Base-by-base conservation (phyloP, 53 echinoderm and acorn worm genomes). In the Pentamera pediparva region DNA sequence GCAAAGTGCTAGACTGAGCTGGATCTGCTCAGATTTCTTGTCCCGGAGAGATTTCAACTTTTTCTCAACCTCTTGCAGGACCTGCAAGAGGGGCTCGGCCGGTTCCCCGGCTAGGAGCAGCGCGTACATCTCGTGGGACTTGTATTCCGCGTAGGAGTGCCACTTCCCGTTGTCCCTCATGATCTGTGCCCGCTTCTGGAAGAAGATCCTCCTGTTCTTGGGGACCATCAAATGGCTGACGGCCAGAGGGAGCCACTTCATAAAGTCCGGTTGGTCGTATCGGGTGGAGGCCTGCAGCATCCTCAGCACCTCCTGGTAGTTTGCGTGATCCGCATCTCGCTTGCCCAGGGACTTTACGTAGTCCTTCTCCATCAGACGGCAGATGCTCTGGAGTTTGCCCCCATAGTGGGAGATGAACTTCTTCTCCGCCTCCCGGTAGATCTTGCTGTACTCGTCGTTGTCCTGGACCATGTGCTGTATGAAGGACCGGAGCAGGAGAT, bases 401-500 rank as follows among this genome's bases (percentile, higher is more conserved):
- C 70, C 40, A 41, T 33, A 96, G 58, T 92, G 82, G 17, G 45
- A 36, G 63, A 96, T 79, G 65, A 87, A 96, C 25, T 70, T 62
- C 52, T 56, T 54, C 62, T 96, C 85, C 8, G 82, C 96, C 3
- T 82, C 82, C 31, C 65, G 43, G 61, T 74, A 89, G 36, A 55
- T 39, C 55, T 39, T 55, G 17, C 35, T 48, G 38, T 88, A 61
- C 30, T 82, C 85, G 5, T 80, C 81, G 4, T 77, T 74, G 0
- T 80, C 50, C 18, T 58, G 37, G 13, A 65, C 85, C 26, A 96
- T 41, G 79, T 88, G 73, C 39, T 85, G 83, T 20, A 96, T 78
- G 38, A 96, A 96, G n/a, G 85, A 73, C n/a, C 91, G 48, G n/a
- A 92, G 83, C 21, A 92, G 64, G 10, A 92, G 88, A 60, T 92